A percentile compares a stretch with the other conserved stretches of the same genome.
Conservation (phyloP, 2,888 invertebrate species). For the Lithophane socia region DNA sequence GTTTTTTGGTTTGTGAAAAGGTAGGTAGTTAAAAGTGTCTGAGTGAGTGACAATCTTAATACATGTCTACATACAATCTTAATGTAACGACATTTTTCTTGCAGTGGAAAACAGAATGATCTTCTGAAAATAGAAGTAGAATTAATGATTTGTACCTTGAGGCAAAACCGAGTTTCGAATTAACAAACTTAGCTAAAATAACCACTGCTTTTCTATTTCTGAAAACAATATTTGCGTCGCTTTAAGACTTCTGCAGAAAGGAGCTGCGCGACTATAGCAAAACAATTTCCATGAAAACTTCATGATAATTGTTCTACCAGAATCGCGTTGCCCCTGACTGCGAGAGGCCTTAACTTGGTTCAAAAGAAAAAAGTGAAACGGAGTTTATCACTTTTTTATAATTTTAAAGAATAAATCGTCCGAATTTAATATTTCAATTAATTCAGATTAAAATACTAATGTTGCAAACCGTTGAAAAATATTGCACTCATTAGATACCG, state of each 20-base stretch:
- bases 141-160: neutral
- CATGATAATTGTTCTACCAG: no score
- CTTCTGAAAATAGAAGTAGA: no score
- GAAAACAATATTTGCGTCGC: neutral
- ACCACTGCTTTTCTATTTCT: neutral
- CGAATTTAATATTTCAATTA: slow-evolving; percentile 22
- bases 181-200: neutral
- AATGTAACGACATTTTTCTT: neutral
- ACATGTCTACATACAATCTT: no score
- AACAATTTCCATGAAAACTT: no score
- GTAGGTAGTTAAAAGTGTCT: neutral
- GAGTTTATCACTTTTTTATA: neutral
- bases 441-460: slow-evolving; percentile 47
- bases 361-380: neutral
- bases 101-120: neutral
- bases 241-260: no score
- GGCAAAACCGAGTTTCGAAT: neutral
- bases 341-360: no score
- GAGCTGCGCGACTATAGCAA: no score
- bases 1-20: neutral
- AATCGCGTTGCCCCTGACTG: no score
- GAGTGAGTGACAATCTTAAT: neutral
- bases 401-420: slow-evolving; percentile 19
- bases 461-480: slow-evolving; percentile 43
- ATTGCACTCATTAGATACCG: slow-evolving; percentile 54